Conservation (phyloP, 2,113 vertebrate species). For the Trematocara variabile region DNA sequence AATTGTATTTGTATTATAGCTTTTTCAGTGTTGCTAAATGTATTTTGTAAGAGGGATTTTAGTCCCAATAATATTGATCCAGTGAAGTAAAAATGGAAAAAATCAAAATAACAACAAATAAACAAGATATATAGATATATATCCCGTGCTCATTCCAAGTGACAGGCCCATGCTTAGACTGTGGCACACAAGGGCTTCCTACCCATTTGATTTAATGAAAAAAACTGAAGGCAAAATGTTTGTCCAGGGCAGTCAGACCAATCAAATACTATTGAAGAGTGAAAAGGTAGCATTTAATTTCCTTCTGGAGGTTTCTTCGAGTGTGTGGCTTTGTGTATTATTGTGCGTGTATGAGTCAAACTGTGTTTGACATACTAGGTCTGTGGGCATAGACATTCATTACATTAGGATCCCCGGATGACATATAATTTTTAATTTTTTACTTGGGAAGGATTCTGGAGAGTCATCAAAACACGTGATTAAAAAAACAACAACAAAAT, state of each 20-base stretch:
- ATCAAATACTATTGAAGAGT: not conserved
- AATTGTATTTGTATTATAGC: not conserved
- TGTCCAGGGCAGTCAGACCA: not conserved
- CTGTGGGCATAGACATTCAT: not conserved
- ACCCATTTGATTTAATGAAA: conserved; percentile 1
- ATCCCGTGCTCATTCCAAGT: not conserved
- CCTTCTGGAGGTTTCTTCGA: not conserved
- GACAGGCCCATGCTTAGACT: not conserved
- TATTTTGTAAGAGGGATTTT: not conserved
- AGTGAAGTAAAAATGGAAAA: not conserved
- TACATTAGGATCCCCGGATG: not conserved
- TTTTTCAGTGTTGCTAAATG: not conserved
- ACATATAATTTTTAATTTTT: not conserved
- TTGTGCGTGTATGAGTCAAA: not conserved
- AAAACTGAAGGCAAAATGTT: not conserved
- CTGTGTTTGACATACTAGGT: not conserved
- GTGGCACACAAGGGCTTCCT: not conserved
- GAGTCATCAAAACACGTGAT: not conserved
- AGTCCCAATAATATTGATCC: not conserved
- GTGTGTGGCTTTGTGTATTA: not conserved
- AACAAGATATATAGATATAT: not conserved
- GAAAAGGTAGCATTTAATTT: not conserved
- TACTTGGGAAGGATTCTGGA: not conserved
- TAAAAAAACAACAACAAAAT: not conserved
- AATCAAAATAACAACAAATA: not conserved